Base-by-base conservation (phyloP, 2,113 vertebrate species). In the Colistium nudipinnis region DNA sequence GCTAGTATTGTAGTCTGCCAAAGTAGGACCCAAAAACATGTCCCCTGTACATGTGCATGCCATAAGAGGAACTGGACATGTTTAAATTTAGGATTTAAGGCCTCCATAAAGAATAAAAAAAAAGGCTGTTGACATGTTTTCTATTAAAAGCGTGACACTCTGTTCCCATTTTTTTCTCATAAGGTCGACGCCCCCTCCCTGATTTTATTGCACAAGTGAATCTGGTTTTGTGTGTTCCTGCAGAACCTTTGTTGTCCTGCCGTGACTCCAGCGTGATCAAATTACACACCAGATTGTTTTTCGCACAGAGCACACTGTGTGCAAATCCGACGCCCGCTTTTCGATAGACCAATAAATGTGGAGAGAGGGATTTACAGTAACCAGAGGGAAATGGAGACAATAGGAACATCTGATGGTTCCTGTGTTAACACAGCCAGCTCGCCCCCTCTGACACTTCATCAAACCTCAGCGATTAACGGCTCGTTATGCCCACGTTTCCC, bases 231-330 rank as follows among this genome's bases (percentile, higher is more conserved):
- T 7, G 1, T 20, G 19, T 20, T 22, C 43, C 19, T 1, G 1
- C 17, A 38, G 44, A 4, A 2, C 33, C 14, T 57, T 55, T 81
- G 49, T 76, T 73, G 28, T 11, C 59, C 20, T 60, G 51, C 28
- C 24, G 44, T 51, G 38, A 7, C 22, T 54, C 1, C 2, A 33
- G 16, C 9, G 2, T 12, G 9, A 70, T 74, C 57, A 54, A 41
- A 51, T 65, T 53, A 70, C 68, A 31, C 3, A 20, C 2, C 6
- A 62, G 61, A 53, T 66, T 1, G 1, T 39, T 35, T 70, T 67
- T 44, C 56, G 10, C n/a, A 6, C 14, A 8, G 47, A n/a, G 39
- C 4, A 4, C 20, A 19, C 38, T 47, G 33, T 36, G 25, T 45
- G 59, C 49, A 57, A 49, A 30, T 14, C 61, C 33, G 51, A 33